These are phyloP conservation scores for Parnassius apollo DNA, from an alignment of 2,888 invertebrate genomes.

Conservation along the genomic window DNA sequence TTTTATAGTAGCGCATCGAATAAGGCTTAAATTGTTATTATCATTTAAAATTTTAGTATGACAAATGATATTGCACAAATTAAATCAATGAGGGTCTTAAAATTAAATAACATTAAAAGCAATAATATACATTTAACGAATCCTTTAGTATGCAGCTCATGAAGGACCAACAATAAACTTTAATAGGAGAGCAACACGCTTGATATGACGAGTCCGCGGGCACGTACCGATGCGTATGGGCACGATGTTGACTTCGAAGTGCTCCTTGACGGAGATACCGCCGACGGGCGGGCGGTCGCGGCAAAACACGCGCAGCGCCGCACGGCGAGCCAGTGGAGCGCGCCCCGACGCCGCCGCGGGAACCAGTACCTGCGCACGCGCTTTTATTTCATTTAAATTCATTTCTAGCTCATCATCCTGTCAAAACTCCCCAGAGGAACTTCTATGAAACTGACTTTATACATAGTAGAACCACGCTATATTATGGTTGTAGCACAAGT, in stretches of 20 bases:
- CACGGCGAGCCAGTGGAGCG: conserved; percentile 95
- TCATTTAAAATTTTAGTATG: not conserved
- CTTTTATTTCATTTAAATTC: not conserved
- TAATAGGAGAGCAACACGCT: not conserved
- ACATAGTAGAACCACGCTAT: too few relatives aligned
- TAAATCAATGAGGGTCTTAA: too few relatives aligned
- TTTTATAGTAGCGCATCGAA: too few relatives aligned
- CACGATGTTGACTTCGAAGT: conserved; percentile 98
- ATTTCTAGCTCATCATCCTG: not conserved
- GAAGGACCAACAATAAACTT: not conserved
- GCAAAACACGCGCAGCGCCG: conserved; percentile 96
- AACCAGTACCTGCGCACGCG: conserved; percentile 60
- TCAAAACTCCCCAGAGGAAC: not conserved
- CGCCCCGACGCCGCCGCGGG: conserved; percentile 82
- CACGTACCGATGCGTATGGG: conserved; percentile 92
- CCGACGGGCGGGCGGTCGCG: conserved; percentile 98
- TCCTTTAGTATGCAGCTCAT: not conserved
- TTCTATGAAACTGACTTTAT: too few relatives aligned
- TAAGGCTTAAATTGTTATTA: not conserved
- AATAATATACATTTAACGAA: not conserved
- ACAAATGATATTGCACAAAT: too few relatives aligned
- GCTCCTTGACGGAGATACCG: conserved; percentile 99
- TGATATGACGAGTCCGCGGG: not conserved
- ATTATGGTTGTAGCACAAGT: too few relatives aligned
- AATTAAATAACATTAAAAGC: not conserved